Percentiles rank a stretch among this genome's conserved stretches.
These are phyloP conservation scores for Trachelipus rathkii DNA, from an alignment of 1,140 invertebrate species.

Conservation along the genomic window DNA sequence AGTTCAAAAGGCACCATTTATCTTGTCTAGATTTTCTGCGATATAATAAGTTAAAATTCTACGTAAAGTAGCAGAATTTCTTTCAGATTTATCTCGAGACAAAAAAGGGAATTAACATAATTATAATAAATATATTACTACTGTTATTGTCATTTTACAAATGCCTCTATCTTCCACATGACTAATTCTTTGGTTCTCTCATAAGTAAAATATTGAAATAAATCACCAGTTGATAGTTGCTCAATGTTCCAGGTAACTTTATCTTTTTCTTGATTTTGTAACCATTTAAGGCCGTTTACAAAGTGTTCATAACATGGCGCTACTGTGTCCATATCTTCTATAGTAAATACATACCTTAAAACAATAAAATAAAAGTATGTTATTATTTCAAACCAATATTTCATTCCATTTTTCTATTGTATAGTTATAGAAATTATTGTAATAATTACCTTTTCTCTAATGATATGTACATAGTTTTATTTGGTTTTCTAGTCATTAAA, in stretches of 20 bases:
- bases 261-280: slow-evolving; percentile 26
- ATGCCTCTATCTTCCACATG: slow-evolving; percentile 62
- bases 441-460: slow-evolving; percentile 63
- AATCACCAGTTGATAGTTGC: slow-evolving; percentile 61
- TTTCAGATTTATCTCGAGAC: too few relatives aligned
- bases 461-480: slow-evolving; percentile 68
- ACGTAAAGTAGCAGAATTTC: too few relatives aligned
- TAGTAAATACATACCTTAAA: slow-evolving; percentile 69
- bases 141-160: too few relatives aligned
- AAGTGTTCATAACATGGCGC: slow-evolving; percentile 83
- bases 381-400: neutral
- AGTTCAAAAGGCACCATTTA: too few relatives aligned
- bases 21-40: too few relatives aligned
- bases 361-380: slow-evolving; percentile 32
- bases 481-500: slow-evolving; percentile 59
- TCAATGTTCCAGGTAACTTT: slow-evolving; percentile 33
- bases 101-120: too few relatives aligned
- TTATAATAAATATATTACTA: too few relatives aligned
- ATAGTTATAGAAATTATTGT: neutral
- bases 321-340: slow-evolving; percentile 69
- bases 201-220: slow-evolving; percentile 77
- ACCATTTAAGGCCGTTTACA: slow-evolving; percentile 55
- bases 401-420: neutral
- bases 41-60: too few relatives aligned
- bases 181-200: slow-evolving; percentile 70